phyloP scores from a whole-genome alignment of 2,888 invertebrate species.

The Plagodis pulveraria region DNA sequence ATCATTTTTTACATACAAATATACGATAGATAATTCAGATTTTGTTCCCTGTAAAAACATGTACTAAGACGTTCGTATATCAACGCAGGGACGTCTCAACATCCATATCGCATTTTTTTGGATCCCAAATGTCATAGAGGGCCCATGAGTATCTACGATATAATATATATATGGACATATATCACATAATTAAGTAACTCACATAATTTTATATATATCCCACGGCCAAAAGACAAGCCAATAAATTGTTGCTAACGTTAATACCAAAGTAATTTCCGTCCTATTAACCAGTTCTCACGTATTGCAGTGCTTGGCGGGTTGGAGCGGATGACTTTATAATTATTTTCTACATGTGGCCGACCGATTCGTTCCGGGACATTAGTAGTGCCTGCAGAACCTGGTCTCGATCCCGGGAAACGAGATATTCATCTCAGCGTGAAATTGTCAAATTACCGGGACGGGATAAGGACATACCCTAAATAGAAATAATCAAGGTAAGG shows the following conservation, averaged over 20 bases:
- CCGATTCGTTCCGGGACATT: constrained; percentile 77
- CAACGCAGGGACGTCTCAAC: no score
- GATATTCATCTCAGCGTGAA: constrained; percentile 79
- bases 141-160: no score
- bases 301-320: constrained; percentile 39
- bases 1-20: no score
- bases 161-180: no score
- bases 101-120: no score
- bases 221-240: constrained; percentile 20
- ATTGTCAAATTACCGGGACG: constrained; percentile 77
- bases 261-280: constrained; percentile 58
- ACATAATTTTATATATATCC: not conserved
- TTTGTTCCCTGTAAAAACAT: no score
- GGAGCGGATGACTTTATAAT: constrained; percentile 72
- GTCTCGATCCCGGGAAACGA: constrained; percentile 71
- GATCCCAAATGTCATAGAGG: no score
- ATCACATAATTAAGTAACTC: no score
- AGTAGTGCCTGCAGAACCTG: constrained; percentile 66
- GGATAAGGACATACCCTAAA: constrained; percentile 49
- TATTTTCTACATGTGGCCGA: constrained; percentile 76
- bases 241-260: constrained; percentile 16
- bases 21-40: no score
- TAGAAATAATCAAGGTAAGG: constrained; percentile 30
- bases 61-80: no score
- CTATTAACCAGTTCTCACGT: constrained; percentile 63